phyloP scores from a whole-genome alignment of 2,888 invertebrate genomes.

The Thymelicus sylvestris region DNA sequence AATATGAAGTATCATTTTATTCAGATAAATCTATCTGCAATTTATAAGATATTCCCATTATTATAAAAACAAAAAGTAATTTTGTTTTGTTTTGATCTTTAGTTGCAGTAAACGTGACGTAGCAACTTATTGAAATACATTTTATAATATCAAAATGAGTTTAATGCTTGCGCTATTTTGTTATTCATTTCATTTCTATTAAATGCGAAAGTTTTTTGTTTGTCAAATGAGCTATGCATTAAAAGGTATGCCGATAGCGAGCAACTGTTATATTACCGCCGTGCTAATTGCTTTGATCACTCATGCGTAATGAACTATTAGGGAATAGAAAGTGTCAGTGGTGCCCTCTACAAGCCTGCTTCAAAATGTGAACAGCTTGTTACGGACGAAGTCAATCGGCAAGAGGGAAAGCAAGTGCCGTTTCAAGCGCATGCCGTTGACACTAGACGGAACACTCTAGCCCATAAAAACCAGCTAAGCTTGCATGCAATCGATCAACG shows the following conservation, averaged over 20 bases:
- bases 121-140: too few relatives aligned
- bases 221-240: conserved; percentile 37
- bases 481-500: conserved; percentile 62
- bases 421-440: conserved; percentile 74
- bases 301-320: conserved; percentile 56
- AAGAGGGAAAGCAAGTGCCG: conserved; percentile 75
- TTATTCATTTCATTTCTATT: not conserved
- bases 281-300: conserved; percentile 53
- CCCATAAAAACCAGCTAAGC: conserved; percentile 47
- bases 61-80: too few relatives aligned
- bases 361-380: conserved; percentile 39
- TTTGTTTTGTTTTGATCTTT: too few relatives aligned
- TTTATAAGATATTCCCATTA: too few relatives aligned
- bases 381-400: conserved; percentile 42
- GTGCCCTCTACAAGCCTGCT: conserved; percentile 8
- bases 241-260: conserved; percentile 60
- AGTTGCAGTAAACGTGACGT: too few relatives aligned
- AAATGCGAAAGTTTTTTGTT: conserved; percentile 43
- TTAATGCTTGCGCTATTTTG: conserved; percentile 19
- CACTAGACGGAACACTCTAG: conserved; percentile 68
- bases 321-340: conserved; percentile 64
- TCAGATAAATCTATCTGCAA: too few relatives aligned
- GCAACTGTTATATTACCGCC: conserved; percentile 63
- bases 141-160: not conserved
- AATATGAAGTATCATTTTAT: too few relatives aligned